Base-by-base conservation (phyloP, 2,888 invertebrate species). In the Carcina quercana region DNA sequence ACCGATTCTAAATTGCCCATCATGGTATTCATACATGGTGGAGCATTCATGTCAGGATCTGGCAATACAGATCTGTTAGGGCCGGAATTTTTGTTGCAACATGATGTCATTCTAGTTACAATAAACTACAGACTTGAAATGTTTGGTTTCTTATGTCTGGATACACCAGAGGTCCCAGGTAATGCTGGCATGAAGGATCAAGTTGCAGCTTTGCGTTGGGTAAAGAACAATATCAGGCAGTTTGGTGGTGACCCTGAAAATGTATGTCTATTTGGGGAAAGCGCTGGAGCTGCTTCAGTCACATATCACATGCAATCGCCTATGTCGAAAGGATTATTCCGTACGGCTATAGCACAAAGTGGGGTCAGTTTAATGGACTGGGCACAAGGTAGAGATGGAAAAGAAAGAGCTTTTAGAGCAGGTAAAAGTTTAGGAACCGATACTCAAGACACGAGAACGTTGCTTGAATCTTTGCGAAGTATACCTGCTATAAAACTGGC, bases 211-310 rank as follows among this genome's bases (percentile, higher is more conserved):
- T 42, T 68, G 17, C 47, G 44, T 13, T 68, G 68, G 68, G 43
- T 66, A 2, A 45, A 56, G 30, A 39, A 50, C n/a, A 68, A 68
- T 33, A 63, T 66, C 28, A 42, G 52, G 32, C 41, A 54, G 7
- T 74, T 75, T 35, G 75, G 75, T 5, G 75, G 74, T 1, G 64
- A 74, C 28, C 53, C 63, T 2, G 47, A 66, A 3, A 68, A 71
- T 37, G 53, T 78, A 13, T 78, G 79, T 1, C 40, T 84, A 31
- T 70, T 76, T 34, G 84, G 82, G 1, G 71, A 78, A 37, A 76
- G 79, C 40, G 70, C 80, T 3, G 85, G 85, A 3, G 65, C 60
- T 0, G 55, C 55, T 1, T 60, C 71, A 6, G 71, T 70, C 0
- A 74, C 71, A 1, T 65, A 60, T 30, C 73, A 82, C 21, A 52